phyloP scores from a whole-genome alignment of 2,113 vertebrate genomes.

The Prinia subflava region DNA sequence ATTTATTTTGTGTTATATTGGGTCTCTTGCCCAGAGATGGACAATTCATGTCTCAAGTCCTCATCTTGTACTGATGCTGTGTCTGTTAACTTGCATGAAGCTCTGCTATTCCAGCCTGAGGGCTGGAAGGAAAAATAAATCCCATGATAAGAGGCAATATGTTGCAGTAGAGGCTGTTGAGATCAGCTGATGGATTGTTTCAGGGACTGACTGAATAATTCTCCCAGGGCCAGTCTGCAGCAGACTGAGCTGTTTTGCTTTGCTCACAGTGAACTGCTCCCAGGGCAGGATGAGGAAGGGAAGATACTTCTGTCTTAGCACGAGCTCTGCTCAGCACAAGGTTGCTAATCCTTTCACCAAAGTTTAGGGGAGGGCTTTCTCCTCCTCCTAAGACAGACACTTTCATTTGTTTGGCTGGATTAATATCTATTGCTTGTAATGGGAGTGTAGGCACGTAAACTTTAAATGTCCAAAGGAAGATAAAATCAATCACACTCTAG shows the following conservation, averaged over 20 bases:
- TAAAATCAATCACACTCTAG: conserved; percentile 29
- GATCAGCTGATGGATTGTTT: neutral
- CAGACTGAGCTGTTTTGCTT: neutral
- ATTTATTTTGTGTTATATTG: neutral
- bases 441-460: neutral
- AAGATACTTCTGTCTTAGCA: neutral
- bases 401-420: neutral
- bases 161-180: neutral
- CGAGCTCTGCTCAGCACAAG: neutral
- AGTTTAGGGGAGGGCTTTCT: neutral
- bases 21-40: neutral
- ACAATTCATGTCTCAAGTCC: neutral
- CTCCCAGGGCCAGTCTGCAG: neutral
- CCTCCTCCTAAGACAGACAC: neutral
- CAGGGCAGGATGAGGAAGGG: neutral
- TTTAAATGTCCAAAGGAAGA: conserved; percentile 1
- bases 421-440: neutral
- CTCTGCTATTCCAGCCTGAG: neutral
- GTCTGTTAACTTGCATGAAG: neutral
- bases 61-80: neutral
- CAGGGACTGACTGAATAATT: neutral
- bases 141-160: neutral
- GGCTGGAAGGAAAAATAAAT: conserved; percentile 1
- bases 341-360: neutral
- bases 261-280: neutral